A percentile compares a stretch with the other conserved stretches of the same genome.
Conservation (phyloP, 2,888 invertebrate genomes). For the Cenopis cana region DNA sequence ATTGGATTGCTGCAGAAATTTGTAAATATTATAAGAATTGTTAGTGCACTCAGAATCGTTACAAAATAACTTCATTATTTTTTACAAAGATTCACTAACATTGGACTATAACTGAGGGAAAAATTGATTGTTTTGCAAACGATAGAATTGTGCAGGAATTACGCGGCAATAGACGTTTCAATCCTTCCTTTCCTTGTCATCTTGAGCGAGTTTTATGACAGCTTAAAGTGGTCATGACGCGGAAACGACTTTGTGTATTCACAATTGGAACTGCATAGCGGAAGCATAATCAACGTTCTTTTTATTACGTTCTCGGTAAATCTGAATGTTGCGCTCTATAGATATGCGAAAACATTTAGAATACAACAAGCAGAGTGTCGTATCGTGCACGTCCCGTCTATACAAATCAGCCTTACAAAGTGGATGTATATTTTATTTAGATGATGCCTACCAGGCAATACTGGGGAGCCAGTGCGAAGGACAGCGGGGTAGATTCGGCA, state of each 20-base stretch:
- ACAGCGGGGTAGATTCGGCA: conserved; percentile 77
- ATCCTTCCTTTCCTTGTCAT: conserved; percentile 17
- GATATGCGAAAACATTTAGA: not conserved
- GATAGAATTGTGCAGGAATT: conserved; percentile 29
- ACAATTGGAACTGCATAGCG: not conserved
- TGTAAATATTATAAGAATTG: conserved; percentile 20
- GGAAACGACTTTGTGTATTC: conserved; percentile 1
- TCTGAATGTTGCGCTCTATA: too few species aligned
- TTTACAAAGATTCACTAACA: not conserved
- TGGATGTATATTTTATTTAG: conserved; percentile 76
- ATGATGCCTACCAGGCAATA: conserved; percentile 78
- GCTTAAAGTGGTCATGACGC: conserved; percentile 5
- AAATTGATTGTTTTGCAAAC: conserved; percentile 24
- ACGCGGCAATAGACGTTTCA: conserved; percentile 21
- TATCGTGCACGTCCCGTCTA: conserved; percentile 31
- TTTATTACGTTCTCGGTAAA: too few species aligned
- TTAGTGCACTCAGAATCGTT: conserved; percentile 1
- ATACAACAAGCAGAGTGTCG: not conserved
- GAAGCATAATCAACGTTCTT: too few species aligned
- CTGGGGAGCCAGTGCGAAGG: conserved; percentile 64
- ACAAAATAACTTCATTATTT: not conserved
- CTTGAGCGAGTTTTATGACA: conserved; percentile 17
- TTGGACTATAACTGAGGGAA: conserved; percentile 4
- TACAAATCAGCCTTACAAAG: conserved; percentile 30
- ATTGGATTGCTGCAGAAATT: conserved; percentile 17